phyloP scores from a whole-genome alignment of 2,797 vertebrate species.

The Pseudomugil tenellus region DNA sequence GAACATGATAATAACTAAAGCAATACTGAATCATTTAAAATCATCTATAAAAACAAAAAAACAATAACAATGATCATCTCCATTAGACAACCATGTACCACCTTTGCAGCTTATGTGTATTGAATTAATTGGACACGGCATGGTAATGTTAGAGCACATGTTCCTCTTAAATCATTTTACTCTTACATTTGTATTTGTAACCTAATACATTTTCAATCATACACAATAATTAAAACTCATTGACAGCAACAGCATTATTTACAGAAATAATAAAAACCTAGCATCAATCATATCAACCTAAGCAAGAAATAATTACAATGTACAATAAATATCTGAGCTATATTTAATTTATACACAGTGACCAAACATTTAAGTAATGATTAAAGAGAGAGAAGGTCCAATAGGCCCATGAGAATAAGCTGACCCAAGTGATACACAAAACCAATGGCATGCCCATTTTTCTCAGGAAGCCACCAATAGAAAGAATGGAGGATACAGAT shows the following conservation, averaged over 20 bases:
- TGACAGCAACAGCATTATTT: neutral
- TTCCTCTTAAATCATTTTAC: neutral
- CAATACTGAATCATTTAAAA: no score
- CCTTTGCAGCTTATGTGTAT: neutral
- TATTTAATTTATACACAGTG: neutral
- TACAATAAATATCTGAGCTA: neutral
- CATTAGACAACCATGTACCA: neutral
- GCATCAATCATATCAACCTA: slow-evolving; percentile 19
- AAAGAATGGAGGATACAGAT: slow-evolving; percentile 39
- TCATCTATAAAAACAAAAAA: no score
- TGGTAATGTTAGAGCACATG: neutral
- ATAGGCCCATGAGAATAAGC: slow-evolving; percentile 46
- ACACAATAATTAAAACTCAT: slow-evolving; percentile 14
- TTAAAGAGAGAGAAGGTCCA: slow-evolving; percentile 48
- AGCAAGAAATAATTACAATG: slow-evolving; percentile 24
- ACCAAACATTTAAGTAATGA: slow-evolving; percentile 29
- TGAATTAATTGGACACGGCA: neutral
- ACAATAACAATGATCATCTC: no score
- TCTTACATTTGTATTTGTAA: neutral
- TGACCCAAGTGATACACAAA: slow-evolving; percentile 58
- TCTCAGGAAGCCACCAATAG: slow-evolving; percentile 48
- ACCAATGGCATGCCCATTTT: slow-evolving; percentile 64
- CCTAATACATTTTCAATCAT: slow-evolving; percentile 11
- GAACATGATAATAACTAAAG: neutral
- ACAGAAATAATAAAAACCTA: neutral